Base-by-base conservation (phyloP, 2,113 vertebrate genomes). In the Emydura subglobosa region DNA sequence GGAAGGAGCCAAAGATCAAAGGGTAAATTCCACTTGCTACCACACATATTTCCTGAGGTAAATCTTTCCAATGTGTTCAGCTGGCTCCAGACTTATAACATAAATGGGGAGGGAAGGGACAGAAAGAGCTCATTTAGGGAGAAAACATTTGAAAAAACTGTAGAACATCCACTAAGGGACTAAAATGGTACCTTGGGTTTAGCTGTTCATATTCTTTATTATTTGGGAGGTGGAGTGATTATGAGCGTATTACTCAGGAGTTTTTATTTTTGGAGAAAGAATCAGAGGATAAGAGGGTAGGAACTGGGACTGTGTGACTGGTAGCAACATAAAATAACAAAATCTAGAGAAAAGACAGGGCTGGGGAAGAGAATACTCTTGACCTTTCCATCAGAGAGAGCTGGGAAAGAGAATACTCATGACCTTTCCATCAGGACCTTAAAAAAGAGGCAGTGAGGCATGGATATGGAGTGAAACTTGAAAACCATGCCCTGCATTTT, bases 1-100 rank as follows among this genome's bases (percentile, higher is more conserved):
- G 24, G 57, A 97, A 96, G n/a, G 8, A 57, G 93, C 79, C 54
- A 90, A 92, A 86, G 91, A 95, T 91, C 81, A 95, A 96, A 97
- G 91, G 87, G 90, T 57, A 91, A 95, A 96, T 96, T 96, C 53
- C n/a, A 95, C 22, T 97, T 89, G 76, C 57, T 79, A 81, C 83
- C 82, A 92, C 19, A 9, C 86, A n/a, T 93, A 97, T 96, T 98
- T 96, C 74, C 86, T 57, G 3, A 83, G n/a, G 57, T 84, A 59
- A 53, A 42, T 55, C 57, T 83, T 94, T 87, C 42, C 42, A 87
- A 10, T 27, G n/a, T 87, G 76, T 39, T 81, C 82, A 76, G 87
- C 34, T 82, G 82, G 11, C 88, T 96, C 92, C 5, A 24, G 89
- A 31, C 10, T 93, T 97, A 76, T 59, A 87, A 86, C 51, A 93